A percentile compares a stretch with the other conserved stretches of the same genome.
These are phyloP conservation scores for Reinhardtius hippoglossoides DNA, from an alignment of 2,113 vertebrate genomes.

Conservation along the genomic window DNA sequence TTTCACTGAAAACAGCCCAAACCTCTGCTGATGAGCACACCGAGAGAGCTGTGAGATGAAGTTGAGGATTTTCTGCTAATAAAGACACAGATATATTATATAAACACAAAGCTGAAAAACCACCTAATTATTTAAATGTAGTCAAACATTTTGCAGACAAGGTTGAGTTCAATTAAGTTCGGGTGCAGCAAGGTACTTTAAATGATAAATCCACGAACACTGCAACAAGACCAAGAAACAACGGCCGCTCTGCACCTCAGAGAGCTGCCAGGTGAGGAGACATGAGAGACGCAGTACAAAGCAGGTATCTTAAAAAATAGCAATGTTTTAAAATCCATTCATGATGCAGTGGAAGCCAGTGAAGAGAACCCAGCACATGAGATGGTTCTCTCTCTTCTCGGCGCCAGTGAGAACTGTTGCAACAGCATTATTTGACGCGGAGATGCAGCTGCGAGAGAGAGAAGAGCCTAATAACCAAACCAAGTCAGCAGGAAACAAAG, in stretches of 20 bases:
- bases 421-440: constrained; percentile 8
- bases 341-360: neutral
- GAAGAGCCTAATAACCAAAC: neutral
- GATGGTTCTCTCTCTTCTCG: neutral
- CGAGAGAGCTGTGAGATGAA: too few species aligned
- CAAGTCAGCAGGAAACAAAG: neutral
- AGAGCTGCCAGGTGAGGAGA: neutral
- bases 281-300: neutral
- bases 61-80: too few species aligned
- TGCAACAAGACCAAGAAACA: neutral
- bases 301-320: neutral
- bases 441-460: neutral
- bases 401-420: neutral
- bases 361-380: neutral
- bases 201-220: neutral
- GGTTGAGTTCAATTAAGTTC: neutral
- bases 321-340: constrained; percentile 1
- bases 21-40: too few species aligned
- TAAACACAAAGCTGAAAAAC: too few species aligned
- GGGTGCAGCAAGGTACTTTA: neutral
- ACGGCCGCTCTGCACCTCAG: neutral
- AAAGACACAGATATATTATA: too few species aligned
- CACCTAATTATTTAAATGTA: neutral
- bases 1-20: too few species aligned
- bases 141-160: too few species aligned